Base-by-base conservation (phyloP, 2,888 invertebrate species). In the Neoaliturus tenellus region DNA sequence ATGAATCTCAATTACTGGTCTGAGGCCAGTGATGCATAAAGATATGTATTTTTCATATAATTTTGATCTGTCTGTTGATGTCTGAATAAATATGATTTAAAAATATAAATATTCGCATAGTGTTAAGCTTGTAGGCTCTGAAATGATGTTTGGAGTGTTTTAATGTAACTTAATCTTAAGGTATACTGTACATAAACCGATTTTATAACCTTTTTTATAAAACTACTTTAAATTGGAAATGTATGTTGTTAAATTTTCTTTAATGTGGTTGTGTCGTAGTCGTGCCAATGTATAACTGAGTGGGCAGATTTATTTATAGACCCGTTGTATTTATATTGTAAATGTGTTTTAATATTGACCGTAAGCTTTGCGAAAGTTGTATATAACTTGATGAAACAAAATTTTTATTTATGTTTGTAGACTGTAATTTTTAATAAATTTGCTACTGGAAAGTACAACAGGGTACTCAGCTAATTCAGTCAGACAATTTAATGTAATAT, bases 231-330 rank as follows among this genome's bases (percentile, higher is more conserved):
- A 14, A 23, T 23, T 58, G 2, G 14, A 62, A 14, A 14, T 62
- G 14, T 62, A 31, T 62, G 62, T 51, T 23, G 10, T 51, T 62
- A 62, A 62, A 62, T 28, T 62, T 62, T 55, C 25, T 20, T 62
- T 62, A 4, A 10, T 12, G 31, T 28, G 3, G 62, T 62, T 62
- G 31, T 62, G 62, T 62, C 17, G 28, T 62, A 25, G 28, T 12
- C 20, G 23, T 55, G 23, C 8, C 25, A 23, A 23, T 23, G 55
- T 55, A 8, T 55, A 55, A 55, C 12, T 12, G 4, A 55, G 55
- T 55, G 23, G 23, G 12, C 8, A 55, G 55, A 20, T 55, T 55
- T 55, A 23, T 55, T 20, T 55, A 55, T 55, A 55, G 44, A 55
- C 6, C 23, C 23, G 3, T 23, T 55, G 55, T 55, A 20, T 55